Evolutionary conservation across 2,888 invertebrate genomes (phyloP), one percentile per base, ranked within the genome.

Genomic region (Agonopterix alstromeriana): DNA sequence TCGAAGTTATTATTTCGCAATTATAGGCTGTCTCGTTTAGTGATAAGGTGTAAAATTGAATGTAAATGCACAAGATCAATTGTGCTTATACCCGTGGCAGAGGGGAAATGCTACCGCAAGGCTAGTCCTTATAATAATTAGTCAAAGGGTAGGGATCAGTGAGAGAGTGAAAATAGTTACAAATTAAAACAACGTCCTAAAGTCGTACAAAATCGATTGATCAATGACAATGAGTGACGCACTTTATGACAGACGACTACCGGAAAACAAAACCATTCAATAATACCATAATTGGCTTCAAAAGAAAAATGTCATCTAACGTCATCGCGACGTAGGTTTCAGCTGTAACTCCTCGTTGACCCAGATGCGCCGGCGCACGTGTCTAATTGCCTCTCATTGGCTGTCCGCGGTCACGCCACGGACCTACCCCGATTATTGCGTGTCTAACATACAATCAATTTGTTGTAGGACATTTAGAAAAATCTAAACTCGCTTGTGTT

Each of bases 351-450:
- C 74, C 61, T 57, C 56, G 74, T 62, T 77, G 81, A 77, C 82
- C 82, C 60, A 82, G 61, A 67, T 74, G 58, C 48, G 64, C 53
- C 42, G 8, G 54, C 63, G 69, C 73, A 71, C 72, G 69, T 73
- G 74, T 59, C 60, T 80, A 80, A 82, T 82, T 80, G 77, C 54
- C 51, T 49, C 67, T 73, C 63, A 81, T 81, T 80, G 80, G 76
- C 53, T 53, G 57, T 43, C 51, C 45, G 46, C 54, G 54, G 63
- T 73, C 77, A 73, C 66, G 72, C 70, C 64, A 72, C 65, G 63
- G 71, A 70, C 72, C 74, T 71, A 73, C 73, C 69, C 63, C 52
- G 75, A 78, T 77, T 73, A 65, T 62, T 56, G 52, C 42, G 54
- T 49, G 49, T 42, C 48, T 35, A 35, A 43, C 42, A 55, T 48